Base-by-base conservation (phyloP, 2,113 vertebrate species). In the Pachyramphus minor region DNA sequence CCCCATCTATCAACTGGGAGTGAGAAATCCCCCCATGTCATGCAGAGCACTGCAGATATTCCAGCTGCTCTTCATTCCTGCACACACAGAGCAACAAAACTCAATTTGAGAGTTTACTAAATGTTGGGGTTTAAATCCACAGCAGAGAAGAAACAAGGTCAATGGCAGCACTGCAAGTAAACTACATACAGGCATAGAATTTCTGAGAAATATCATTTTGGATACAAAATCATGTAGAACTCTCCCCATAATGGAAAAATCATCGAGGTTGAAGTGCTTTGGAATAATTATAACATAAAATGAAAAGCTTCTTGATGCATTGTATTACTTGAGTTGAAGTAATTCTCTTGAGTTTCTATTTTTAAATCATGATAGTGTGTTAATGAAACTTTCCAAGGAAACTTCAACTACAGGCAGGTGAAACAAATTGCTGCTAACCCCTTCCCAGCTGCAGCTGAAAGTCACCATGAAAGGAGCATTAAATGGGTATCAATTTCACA, bases 381-480 rank as follows among this genome's bases (percentile, higher is more conserved):
- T 91, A 95, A 80, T 50, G 75, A 93, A 94, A 91, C 78, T 74
- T 91, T 41, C 50, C 71, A 76, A 95, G 84, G 53, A 85, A 95
- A 55, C 21, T 94, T 74, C 79, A 90, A 11, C 71, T 55, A 20
- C 5, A 7, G 87, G 42, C 55, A 87, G 33, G 42, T 77, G 75
- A 96, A 93, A 91, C 58, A 90, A 87, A 91, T 66, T 73, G 68
- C 71, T 80, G 50, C 66, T 37, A 41, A 83, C 16, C 44, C 63
- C 28, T 73, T 73, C 63, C 42, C 22, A 77, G 62, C 62, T 49
- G 66, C 74, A 63, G 9, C 71, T 73, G 45, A 31, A 87, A 95
- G 85, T 63, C 59, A 81, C 60, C 56, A n/a, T 21, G 30, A 67
- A 77, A 94, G 30, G 5, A 64, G 16, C 2, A 72, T 33, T 89